Evolutionary conservation across 2,113 vertebrate species (phyloP).

Genomic region (Ictalurus furcatus): DNA sequence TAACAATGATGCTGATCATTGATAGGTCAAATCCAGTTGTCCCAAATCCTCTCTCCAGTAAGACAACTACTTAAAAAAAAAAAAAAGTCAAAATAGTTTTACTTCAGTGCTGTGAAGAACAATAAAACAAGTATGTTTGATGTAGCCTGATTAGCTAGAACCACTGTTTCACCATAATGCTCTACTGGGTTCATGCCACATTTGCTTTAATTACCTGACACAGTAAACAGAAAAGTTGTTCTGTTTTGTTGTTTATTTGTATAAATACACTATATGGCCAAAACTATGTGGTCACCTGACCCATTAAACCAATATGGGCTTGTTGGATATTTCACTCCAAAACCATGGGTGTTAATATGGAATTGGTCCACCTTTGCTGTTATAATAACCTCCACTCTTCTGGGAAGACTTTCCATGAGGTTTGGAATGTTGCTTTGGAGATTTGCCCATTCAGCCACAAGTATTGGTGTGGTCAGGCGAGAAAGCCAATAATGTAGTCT

Average conservation of each 20-base stretch:
- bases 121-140: background rate
- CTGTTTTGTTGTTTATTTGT: too few relatives aligned
- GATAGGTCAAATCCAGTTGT: too few relatives aligned
- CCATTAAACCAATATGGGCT: too few relatives aligned
- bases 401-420: background rate
- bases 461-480: background rate
- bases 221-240: background rate
- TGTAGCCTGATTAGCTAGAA: background rate
- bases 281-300: too few relatives aligned
- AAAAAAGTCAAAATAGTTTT: background rate
- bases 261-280: too few relatives aligned
- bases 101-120: background rate
- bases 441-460: background rate
- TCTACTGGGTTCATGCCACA: background rate
- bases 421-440: background rate
- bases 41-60: background rate
- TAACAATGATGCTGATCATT: too few relatives aligned
- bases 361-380: background rate
- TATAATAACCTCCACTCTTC: background rate
- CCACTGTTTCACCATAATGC: background rate
- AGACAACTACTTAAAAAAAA: background rate
- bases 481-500: background rate
- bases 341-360: background rate
- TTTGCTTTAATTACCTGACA: background rate
- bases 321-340: background rate